Evolutionary conservation across 2,113 vertebrate species (phyloP).

Genomic region (Daubentonia madagascariensis): DNA sequence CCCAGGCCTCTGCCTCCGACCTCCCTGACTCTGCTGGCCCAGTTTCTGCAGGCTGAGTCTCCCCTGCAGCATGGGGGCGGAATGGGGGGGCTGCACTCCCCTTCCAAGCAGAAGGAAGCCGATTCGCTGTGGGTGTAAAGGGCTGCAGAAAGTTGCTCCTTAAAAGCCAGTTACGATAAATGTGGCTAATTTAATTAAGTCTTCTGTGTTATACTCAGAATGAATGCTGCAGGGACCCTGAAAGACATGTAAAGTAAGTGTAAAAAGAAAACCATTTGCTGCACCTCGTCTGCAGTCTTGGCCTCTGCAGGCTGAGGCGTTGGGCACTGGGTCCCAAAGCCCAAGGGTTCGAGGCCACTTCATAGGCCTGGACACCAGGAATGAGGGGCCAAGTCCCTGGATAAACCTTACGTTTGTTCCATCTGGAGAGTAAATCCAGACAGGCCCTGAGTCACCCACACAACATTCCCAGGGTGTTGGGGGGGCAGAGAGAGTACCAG

Average conservation of each 20-base stretch:
- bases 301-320: neutral
- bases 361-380: neutral
- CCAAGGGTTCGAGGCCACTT: neutral
- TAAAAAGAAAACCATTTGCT: neutral
- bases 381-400: neutral
- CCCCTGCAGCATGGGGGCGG: fast-evolving
- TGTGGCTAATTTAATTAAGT: conserved; percentile 74
- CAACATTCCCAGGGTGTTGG: fast-evolving
- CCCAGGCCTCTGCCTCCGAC: fast-evolving
- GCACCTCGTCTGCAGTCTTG: neutral
- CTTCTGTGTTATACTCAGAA: conserved; percentile 57
- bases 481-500: no score
- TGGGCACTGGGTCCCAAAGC: neutral
- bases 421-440: neutral
- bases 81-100: no score
- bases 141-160: conserved; percentile 58
- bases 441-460: neutral
- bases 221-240: neutral
- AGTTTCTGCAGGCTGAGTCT: neutral
- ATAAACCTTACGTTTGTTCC: neutral
- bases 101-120: conserved; percentile 27
- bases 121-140: conserved; percentile 40
- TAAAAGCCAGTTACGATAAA: conserved; percentile 68
- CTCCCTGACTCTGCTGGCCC: no score
- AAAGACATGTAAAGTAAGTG: neutral